Conservation (phyloP, 2,888 invertebrate genomes). For the Incurvaria masculella region DNA sequence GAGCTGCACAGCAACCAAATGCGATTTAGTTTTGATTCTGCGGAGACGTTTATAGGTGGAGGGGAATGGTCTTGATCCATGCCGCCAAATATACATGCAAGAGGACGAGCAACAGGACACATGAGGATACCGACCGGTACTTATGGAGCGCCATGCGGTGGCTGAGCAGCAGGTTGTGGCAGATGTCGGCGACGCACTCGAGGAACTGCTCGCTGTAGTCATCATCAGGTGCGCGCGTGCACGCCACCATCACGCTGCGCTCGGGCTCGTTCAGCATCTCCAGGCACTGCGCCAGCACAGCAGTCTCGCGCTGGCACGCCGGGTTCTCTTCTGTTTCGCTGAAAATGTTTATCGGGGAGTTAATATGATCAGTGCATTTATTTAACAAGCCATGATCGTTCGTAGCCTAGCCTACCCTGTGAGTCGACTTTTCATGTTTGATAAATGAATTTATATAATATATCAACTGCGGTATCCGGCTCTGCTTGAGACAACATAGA, state of each 20-base stretch:
- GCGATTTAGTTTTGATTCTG: too few species aligned
- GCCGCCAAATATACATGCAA: slow-evolving; percentile 8
- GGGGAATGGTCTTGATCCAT: neutral
- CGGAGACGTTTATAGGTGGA: too few species aligned
- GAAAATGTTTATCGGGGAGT: too few species aligned
- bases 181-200: slow-evolving; percentile 70
- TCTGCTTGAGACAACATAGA: too few species aligned
- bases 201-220: slow-evolving; percentile 55
- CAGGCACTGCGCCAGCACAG: slow-evolving; percentile 55
- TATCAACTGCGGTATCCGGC: too few species aligned
- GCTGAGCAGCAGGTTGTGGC: slow-evolving; percentile 79
- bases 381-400: too few species aligned
- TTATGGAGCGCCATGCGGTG: slow-evolving; percentile 81
- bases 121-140: slow-evolving; percentile 61
- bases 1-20: too few species aligned
- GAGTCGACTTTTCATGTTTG: too few species aligned
- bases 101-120: neutral
- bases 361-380: too few species aligned
- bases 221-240: slow-evolving; percentile 49
- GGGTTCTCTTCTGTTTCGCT: slow-evolving; percentile 51
- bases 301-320: slow-evolving; percentile 43
- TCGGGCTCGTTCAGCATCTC: slow-evolving; percentile 63
- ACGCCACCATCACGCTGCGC: slow-evolving; percentile 36
- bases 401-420: too few species aligned
- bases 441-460: too few species aligned